Base-by-base conservation (phyloP, 2,797 vertebrate species). In the Falco rusticolus region DNA sequence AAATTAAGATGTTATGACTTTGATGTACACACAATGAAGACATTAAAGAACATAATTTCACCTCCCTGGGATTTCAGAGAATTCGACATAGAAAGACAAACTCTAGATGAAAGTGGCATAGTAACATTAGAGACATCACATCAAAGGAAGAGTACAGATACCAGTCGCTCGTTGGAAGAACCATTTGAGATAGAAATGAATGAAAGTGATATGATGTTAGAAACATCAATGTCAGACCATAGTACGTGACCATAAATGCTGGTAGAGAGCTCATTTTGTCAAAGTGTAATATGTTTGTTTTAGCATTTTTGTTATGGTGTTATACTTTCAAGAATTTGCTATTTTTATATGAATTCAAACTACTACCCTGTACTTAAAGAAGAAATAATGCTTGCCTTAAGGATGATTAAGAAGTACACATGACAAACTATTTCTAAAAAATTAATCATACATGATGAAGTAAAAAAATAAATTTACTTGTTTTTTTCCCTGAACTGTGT, bases 141-240 rank as follows among this genome's bases (percentile, higher is more conserved):
- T 87, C 98, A 98, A 60, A 98, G 99, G 93, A 99, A 99, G 97
- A 98, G 98, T 78, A 98, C 98, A 84, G 98, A 99, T 57, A 98
- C 98, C 75, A 98, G 98, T 34, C 98, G 98, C 39, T 98, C 98
- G 14, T 96, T 99, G 89, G 99, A 99, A 87, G 98, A 99, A 93
- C 98, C 99, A 8, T 98, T 99, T 89, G 99, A 99, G 97, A 99
- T 99, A n/a, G 99, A 99, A 97, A 99, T 99, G 99, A 99, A 99
- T 17, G 99, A 99, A 98, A 99, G 98, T 45, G 99, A 99, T 93
- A 99, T 99, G 98, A 99, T 99, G 99, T 97, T 99, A 94, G 99
- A 99, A 97, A 99, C 99, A 5, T 98, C 99, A 18, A 98, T 99
- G 98, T 99, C 99, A 39, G 99, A 99, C 98, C 99, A 99, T 63